These are phyloP conservation scores for Automeris io DNA, from an alignment of 2,888 invertebrate species.

Conservation along the genomic window DNA sequence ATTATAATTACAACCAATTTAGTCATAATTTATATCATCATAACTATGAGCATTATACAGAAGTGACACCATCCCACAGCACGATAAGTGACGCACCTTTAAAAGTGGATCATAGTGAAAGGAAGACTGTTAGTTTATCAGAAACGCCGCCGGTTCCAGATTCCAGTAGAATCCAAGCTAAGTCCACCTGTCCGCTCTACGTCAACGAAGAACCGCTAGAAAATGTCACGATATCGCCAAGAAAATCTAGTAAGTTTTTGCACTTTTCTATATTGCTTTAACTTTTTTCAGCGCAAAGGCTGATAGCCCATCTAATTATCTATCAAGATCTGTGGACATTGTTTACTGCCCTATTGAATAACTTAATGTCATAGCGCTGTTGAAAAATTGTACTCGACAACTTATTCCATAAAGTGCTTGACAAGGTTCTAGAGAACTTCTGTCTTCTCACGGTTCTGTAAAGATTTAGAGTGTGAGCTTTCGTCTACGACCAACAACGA, in stretches of 20 bases:
- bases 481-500: too few species aligned
- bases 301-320: neutral
- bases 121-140: conserved; percentile 18
- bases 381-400: too few species aligned
- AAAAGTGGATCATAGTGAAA: conserved; percentile 27
- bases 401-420: too few species aligned
- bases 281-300: too few species aligned
- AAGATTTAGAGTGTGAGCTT: too few species aligned
- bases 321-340: neutral
- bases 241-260: conserved; percentile 52
- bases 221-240: conserved; percentile 30
- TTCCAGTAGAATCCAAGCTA: conserved; percentile 20
- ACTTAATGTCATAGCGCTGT: too few species aligned
- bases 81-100: conserved; percentile 22
- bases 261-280: too few species aligned
- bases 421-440: too few species aligned
- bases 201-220: conserved; percentile 21
- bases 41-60: conserved; percentile 46
- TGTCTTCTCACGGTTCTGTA: too few species aligned
- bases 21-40: conserved; percentile 59
- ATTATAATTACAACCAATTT: conserved; percentile 55
- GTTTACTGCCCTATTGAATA: too few species aligned
- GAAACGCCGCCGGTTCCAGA: conserved; percentile 11
- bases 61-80: conserved; percentile 23
- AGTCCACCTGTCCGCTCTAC: conserved; percentile 16